phyloP scores from a whole-genome alignment of 1,140 invertebrate species.

The Lepidurus apus region DNA sequence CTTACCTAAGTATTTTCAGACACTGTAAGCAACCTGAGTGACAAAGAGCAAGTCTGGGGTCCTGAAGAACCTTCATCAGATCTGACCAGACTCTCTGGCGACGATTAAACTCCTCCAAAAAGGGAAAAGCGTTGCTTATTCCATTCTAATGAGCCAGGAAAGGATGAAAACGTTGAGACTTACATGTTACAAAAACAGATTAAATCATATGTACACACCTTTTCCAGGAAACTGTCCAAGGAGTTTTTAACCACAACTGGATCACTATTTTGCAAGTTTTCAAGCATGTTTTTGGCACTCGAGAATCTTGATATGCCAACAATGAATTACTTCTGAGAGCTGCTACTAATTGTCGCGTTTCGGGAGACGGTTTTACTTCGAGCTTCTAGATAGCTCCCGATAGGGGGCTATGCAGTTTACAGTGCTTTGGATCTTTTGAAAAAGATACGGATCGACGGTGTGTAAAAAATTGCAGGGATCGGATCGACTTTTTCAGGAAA shows the following conservation, averaged over 20 bases:
- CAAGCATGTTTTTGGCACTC: neutral
- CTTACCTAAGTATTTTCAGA: constrained; percentile 26
- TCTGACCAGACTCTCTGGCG: constrained; percentile 12
- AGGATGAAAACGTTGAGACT: too few species aligned
- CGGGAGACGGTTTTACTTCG: too few species aligned
- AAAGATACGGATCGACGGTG: too few species aligned
- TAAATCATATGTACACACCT: neutral
- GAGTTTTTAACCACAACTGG: neutral
- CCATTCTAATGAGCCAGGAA: neutral
- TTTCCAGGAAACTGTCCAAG: neutral
- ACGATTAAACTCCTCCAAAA: neutral
- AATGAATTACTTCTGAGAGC: too few species aligned
- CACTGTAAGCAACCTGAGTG: constrained; percentile 21
- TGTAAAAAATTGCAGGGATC: too few species aligned
- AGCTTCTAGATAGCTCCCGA: too few species aligned
- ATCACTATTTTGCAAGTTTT: neutral
- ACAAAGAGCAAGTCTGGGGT: constrained; percentile 12
- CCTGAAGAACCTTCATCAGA: constrained; percentile 4
- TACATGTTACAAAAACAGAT: neutral
- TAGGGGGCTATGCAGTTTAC: too few species aligned
- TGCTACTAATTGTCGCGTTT: too few species aligned
- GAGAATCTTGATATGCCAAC: too few species aligned
- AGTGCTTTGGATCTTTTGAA: too few species aligned
- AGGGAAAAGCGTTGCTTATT: neutral
- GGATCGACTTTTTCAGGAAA: too few species aligned